A percentile compares a stretch with the other conserved stretches of the same genome.
These are phyloP conservation scores for Pelochelys cantorii DNA, from an alignment of 2,797 vertebrate genomes.

Conservation along the genomic window DNA sequence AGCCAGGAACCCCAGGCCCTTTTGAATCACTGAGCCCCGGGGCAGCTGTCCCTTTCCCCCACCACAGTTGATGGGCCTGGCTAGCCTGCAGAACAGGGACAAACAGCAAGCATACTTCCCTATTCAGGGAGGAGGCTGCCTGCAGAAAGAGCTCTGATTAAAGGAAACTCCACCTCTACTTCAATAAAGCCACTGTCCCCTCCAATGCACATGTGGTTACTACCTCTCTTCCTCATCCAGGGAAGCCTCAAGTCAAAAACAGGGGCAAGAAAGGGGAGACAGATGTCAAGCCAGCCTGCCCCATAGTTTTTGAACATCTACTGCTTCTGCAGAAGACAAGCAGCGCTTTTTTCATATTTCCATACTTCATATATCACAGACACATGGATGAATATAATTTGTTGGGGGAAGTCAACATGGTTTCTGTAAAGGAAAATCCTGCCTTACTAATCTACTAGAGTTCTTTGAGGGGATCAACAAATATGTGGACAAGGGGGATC, in stretches of 20 bases:
- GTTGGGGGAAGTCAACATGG: too few relatives aligned
- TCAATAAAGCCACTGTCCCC: not conserved
- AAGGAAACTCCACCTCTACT: not conserved
- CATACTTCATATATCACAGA: too few relatives aligned
- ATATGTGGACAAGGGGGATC: too few relatives aligned
- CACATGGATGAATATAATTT: too few relatives aligned
- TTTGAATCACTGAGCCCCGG: too few relatives aligned
- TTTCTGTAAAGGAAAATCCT: too few relatives aligned
- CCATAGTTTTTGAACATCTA: fast-evolving
- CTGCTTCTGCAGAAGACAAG: not conserved
- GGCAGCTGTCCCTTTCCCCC: too few relatives aligned
- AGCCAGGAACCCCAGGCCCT: too few relatives aligned
- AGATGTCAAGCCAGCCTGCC: not conserved
- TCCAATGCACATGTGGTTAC: fast-evolving
- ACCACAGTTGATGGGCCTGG: too few relatives aligned
- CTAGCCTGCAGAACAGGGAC: not conserved
- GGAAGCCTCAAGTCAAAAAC: not conserved
- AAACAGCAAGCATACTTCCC: fast-evolving
- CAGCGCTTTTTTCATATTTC: not conserved
- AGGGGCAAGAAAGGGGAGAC: not conserved
- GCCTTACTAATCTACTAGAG: too few relatives aligned
- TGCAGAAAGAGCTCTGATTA: fast-evolving
- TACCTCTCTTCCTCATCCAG: not conserved
- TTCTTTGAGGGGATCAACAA: too few relatives aligned
- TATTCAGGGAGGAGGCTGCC: not conserved